Conservation (phyloP, 2,888 invertebrate genomes). For the Pseudanteris insignis region DNA sequence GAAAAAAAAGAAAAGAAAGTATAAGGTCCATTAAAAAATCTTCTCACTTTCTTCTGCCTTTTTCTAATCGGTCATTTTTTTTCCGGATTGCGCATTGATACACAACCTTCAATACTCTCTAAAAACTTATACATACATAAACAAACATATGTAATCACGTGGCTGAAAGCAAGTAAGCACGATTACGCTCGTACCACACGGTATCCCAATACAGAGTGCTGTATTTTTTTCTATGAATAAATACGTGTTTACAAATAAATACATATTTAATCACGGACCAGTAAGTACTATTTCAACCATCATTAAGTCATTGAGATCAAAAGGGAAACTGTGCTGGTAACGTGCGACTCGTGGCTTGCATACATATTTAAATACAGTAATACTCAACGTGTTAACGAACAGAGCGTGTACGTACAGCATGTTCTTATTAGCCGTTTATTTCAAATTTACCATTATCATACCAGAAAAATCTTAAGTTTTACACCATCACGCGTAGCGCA, state of each 20-base stretch:
- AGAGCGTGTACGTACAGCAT: conserved; percentile 45
- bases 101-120: conserved; percentile 20
- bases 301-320: conserved; percentile 33
- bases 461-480: no score
- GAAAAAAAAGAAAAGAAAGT: no score
- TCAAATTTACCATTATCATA: no score
- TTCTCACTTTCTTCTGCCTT: conserved; percentile 9
- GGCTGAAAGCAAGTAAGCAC: conserved; percentile 14
- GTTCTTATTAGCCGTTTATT: conserved; percentile 22
- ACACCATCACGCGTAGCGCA: conserved; percentile 36
- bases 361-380: conserved; percentile 42
- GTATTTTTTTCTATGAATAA: no score
- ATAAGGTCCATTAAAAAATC: no score
- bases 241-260: conserved; percentile 12
- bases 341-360: conserved; percentile 29
- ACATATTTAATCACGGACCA: no score
- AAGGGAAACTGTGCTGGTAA: conserved; percentile 12
- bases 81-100: conserved; percentile 3
- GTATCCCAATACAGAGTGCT: conserved; percentile 3
- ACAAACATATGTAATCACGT: conserved; percentile 40
- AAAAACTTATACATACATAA: conserved; percentile 44
- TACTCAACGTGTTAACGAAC: conserved; percentile 46
- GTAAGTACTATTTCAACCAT: conserved; percentile 39
- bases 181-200: conserved; percentile 12
- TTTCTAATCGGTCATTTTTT: neutral